These are phyloP conservation scores for Thryonomys swinderianus DNA, from an alignment of 2,113 vertebrate species.

Conservation along the genomic window DNA sequence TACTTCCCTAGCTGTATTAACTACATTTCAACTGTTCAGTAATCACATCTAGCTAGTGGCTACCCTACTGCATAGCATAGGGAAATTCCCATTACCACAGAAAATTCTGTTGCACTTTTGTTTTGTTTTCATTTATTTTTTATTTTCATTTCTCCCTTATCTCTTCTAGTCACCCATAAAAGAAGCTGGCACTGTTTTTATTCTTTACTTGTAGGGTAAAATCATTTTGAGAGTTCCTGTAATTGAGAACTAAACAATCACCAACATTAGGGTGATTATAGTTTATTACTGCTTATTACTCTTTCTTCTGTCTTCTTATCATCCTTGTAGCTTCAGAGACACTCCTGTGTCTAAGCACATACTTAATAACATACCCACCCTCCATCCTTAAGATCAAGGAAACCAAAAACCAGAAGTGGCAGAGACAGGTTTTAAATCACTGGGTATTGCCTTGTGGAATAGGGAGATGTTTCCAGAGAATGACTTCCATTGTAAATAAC, in stretches of 20 bases:
- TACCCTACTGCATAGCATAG: not conserved
- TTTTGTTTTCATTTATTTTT: not conserved
- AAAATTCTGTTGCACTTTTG: not conserved
- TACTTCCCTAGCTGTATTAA: not conserved
- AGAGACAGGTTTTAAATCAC: not conserved
- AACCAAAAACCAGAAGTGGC: not conserved
- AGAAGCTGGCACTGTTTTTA: not conserved
- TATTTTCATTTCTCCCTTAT: not conserved
- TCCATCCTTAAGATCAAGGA: not conserved
- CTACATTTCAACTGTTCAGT: not conserved
- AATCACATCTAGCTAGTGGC: not conserved
- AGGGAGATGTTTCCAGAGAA: not conserved
- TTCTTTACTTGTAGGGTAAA: not conserved
- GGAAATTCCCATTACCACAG: not conserved
- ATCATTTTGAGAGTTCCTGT: not conserved
- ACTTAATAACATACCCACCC: not conserved
- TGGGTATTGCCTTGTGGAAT: not conserved
- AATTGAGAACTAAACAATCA: not conserved
- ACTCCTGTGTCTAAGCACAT: not conserved
- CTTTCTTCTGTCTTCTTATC: not conserved
- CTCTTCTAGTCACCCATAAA: constrained; percentile 17
- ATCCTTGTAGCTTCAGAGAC: not conserved
- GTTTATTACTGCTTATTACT: not conserved
- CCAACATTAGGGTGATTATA: not conserved
- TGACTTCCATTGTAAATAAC: not conserved